Percentiles rank a stretch among this genome's conserved stretches.
These are phyloP conservation scores for Cirrhinus molitorella DNA, from an alignment of 2,797 vertebrate species.

Conservation along the genomic window DNA sequence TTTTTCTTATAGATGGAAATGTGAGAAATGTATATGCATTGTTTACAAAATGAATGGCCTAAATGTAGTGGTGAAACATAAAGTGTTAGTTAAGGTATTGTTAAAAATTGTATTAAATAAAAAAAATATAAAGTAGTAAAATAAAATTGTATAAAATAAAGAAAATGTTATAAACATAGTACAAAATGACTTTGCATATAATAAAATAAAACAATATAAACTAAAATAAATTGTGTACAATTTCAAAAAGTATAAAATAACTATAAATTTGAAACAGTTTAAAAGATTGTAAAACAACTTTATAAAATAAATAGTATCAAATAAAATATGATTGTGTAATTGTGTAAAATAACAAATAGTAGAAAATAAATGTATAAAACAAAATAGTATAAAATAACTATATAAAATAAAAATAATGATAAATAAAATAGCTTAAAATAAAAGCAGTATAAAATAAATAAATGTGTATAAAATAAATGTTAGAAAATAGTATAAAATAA, in stretches of 20 bases:
- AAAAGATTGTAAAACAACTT: too few relatives aligned
- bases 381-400: too few relatives aligned
- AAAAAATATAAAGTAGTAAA: neutral
- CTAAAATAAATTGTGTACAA: neutral
- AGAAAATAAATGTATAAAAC: too few relatives aligned
- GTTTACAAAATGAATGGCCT: neutral
- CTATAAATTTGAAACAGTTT: neutral
- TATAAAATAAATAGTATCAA: neutral
- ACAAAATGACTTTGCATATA: neutral
- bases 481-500: neutral
- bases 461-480: neutral
- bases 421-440: too few relatives aligned
- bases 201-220: neutral
- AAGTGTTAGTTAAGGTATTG: neutral
- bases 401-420: neutral
- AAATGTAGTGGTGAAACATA: neutral
- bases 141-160: neutral
- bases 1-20: neutral
- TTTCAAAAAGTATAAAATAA: too few relatives aligned
- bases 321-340: too few relatives aligned
- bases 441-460: neutral
- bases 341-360: too few relatives aligned
- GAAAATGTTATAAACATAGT: neutral
- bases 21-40: neutral
- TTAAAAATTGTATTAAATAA: neutral